These are phyloP conservation scores for Buathra laborator DNA, from an alignment of 2,888 invertebrate genomes.

Conservation along the genomic window DNA sequence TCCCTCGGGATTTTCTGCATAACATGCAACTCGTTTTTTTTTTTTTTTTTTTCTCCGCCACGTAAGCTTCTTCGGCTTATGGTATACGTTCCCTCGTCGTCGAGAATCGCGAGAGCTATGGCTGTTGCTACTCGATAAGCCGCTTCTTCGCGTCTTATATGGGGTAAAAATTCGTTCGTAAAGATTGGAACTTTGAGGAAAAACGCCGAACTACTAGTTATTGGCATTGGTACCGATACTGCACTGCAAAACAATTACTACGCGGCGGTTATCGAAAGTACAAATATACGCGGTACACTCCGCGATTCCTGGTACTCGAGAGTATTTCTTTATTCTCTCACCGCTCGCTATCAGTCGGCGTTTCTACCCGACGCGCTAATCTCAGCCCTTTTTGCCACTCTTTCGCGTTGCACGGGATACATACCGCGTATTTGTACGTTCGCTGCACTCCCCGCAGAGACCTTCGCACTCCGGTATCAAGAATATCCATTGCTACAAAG, in stretches of 20 bases:
- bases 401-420: slow-evolving; percentile 31
- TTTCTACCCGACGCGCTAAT: slow-evolving; percentile 41
- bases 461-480: slow-evolving; percentile 14
- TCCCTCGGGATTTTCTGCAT: slow-evolving; percentile 49
- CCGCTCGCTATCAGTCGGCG: slow-evolving; percentile 32
- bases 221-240: neutral
- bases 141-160: slow-evolving; percentile 16
- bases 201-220: neutral
- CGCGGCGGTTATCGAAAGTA: neutral
- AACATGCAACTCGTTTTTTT: slow-evolving; percentile 56
- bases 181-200: slow-evolving; percentile 15
- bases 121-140: slow-evolving; percentile 72
- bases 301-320: neutral
- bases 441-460: slow-evolving; percentile 2
- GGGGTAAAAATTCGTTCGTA: neutral
- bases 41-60: slow-evolving; percentile 71
- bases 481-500: slow-evolving; percentile 33
- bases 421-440: neutral
- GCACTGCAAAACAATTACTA: neutral
- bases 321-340: slow-evolving; percentile 6
- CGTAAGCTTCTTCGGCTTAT: slow-evolving; percentile 71
- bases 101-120: slow-evolving; percentile 47
- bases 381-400: slow-evolving; percentile 34
- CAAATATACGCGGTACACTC: neutral
- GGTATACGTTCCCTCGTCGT: slow-evolving; percentile 27